A percentile compares a stretch with the other conserved stretches of the same genome.
Evolutionary conservation across 2,888 invertebrate species (phyloP).

Genomic region (Timema podura): DNA sequence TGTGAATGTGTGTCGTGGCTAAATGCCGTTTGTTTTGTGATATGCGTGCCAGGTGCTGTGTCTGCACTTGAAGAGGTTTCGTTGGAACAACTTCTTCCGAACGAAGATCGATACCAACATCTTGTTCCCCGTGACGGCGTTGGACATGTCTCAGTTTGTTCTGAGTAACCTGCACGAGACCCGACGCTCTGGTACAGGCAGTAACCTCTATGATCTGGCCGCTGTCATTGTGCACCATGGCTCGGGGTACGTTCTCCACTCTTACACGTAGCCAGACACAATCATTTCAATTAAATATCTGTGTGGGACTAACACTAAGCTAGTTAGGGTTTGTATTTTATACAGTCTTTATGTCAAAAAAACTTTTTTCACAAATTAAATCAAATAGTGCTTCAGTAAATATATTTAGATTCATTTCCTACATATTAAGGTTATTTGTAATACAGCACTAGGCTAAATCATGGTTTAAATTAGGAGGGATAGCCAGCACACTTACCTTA

Average conservation of each 20-base stretch:
- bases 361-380: too few species aligned
- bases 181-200: conserved; percentile 57
- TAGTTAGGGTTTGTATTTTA: too few species aligned
- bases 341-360: too few species aligned
- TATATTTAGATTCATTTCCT: too few species aligned
- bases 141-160: conserved; percentile 76
- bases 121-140: conserved; percentile 67
- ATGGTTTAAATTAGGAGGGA: too few species aligned
- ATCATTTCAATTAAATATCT: too few species aligned
- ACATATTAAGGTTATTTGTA: too few species aligned
- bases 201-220: conserved; percentile 71
- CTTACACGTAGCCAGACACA: too few species aligned
- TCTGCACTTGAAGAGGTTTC: conserved; percentile 77
- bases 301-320: too few species aligned
- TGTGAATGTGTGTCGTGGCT: conserved; percentile 11
- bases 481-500: too few species aligned
- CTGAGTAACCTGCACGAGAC: conserved; percentile 63
- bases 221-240: conserved; percentile 81
- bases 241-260: conserved; percentile 60
- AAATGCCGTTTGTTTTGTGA: conserved; percentile 16
- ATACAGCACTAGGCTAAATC: too few species aligned
- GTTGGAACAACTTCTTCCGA: conserved; percentile 75
- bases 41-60: conserved; percentile 59
- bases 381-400: too few species aligned
- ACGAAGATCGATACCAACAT: conserved; percentile 76